These are phyloP conservation scores for Machimus atricapillus DNA, from an alignment of 2,888 invertebrate species.

Conservation along the genomic window DNA sequence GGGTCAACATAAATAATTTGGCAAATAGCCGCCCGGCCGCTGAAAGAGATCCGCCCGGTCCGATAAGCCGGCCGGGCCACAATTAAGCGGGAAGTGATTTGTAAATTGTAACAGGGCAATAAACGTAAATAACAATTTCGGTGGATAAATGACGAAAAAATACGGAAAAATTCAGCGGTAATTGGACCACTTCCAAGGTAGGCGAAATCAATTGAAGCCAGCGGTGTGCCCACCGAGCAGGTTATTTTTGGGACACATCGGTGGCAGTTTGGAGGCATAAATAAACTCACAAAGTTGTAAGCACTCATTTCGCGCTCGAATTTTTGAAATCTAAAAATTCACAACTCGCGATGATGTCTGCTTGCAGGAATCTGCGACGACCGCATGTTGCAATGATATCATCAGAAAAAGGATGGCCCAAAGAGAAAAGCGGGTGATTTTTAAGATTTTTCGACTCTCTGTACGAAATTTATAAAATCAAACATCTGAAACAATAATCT, in stretches of 20 bases:
- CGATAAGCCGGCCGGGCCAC: background rate
- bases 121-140: background rate
- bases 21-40: background rate
- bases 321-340: background rate
- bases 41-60: background rate
- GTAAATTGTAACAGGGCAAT: background rate
- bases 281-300: background rate
- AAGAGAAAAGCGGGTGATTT: background rate
- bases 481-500: background rate
- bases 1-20: background rate
- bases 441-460: background rate
- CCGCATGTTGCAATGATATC: background rate
- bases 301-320: background rate
- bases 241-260: background rate
- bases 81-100: background rate
- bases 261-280: background rate
- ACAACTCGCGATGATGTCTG: background rate
- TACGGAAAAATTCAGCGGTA: background rate
- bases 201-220: background rate
- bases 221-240: background rate
- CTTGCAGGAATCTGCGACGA: background rate
- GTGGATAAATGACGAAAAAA: background rate
- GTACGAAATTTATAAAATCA: background rate
- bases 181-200: background rate
- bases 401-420: background rate